Evolutionary conservation across 2,888 invertebrate species (phyloP), one percentile per base, ranked within the genome.

Genomic region (Ornithoptera priamus): DNA sequence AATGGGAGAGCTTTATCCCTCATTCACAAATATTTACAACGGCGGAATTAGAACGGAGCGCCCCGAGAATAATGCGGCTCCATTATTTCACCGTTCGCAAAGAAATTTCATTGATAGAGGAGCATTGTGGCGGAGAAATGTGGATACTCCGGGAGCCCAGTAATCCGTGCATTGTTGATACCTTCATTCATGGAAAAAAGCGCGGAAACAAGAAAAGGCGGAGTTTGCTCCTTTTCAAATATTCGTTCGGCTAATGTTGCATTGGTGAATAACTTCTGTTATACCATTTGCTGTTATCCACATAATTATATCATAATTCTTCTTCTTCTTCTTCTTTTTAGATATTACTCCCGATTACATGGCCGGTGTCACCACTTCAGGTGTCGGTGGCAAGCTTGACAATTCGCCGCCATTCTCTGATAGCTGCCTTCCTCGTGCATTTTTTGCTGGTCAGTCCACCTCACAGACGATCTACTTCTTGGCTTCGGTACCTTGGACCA

Each of bases 1-100:
- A 39, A 39, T 39, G 39, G 8, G 39, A 39, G 62, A 64, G 73
- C 71, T 78, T 53, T 74, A 76, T 64, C 60, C 36, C 81, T 83
- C 86, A 86, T 88, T 88, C 83, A 86, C 83, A 88, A 87, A 88
- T 86, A 88, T 88, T 88, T 86, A 86, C 85, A 86, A 88, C 83
- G 82, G 83, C 78, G 75, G 85, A 76, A 81, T 86, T 86, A 81
- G 73, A 67, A 70, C 58, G 61, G 57, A 71, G 39, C 70, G 72
- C 71, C 75, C 74, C 73, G 72, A 73, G 72, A 73, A 74, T 73
- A 65, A 69, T 62, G 42, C 42, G 58, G 64, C 67, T 68, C 70
- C 74, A 74, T 71, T 73, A 72, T 74, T 75, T 73, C 72, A 72
- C 75, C 72, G 75, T 77, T 76, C 77, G 79, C 78, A 76, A 75